Evolutionary conservation across 1,140 invertebrate genomes (phyloP).

Genomic region (Zaprionus capensis): DNA sequence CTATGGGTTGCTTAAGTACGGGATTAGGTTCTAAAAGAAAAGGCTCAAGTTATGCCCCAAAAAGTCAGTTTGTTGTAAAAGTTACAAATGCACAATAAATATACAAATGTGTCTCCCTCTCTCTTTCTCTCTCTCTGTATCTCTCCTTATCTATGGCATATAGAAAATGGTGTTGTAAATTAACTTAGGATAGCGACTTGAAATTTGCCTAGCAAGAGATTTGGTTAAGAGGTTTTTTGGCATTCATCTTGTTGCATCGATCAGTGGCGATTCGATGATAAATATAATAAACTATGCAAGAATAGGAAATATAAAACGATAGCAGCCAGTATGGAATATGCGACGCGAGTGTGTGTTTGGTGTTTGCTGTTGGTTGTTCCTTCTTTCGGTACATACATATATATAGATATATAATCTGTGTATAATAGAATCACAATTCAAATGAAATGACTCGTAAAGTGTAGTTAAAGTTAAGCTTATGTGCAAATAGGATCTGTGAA

Average conservation of each 20-base stretch:
- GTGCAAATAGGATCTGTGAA: conserved; percentile 6
- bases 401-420: conserved; percentile 36
- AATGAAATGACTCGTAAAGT: conserved; percentile 62
- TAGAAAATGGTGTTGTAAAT: neutral
- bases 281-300: neutral
- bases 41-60: conserved; percentile 18
- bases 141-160: neutral
- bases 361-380: conserved; percentile 11
- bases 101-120: conserved; percentile 6
- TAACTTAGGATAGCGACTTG: neutral
- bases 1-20: conserved; percentile 45
- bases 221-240: conserved; percentile 11
- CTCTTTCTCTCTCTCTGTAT: neutral
- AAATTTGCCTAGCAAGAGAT: neutral
- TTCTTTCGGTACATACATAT: conserved; percentile 31
- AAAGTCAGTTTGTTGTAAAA: conserved; percentile 39
- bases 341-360: conserved; percentile 20
- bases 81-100: conserved; percentile 47
- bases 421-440: conserved; percentile 57
- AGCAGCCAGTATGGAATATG: conserved; percentile 20
- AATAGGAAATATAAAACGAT: neutral
- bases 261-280: neutral
- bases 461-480: conserved; percentile 23
- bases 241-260: conserved; percentile 9
- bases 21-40: conserved; percentile 12